Percentiles rank a stretch among this genome's conserved stretches.
phyloP scores from a whole-genome alignment of 2,113 vertebrate species.

The Caretta caretta region DNA sequence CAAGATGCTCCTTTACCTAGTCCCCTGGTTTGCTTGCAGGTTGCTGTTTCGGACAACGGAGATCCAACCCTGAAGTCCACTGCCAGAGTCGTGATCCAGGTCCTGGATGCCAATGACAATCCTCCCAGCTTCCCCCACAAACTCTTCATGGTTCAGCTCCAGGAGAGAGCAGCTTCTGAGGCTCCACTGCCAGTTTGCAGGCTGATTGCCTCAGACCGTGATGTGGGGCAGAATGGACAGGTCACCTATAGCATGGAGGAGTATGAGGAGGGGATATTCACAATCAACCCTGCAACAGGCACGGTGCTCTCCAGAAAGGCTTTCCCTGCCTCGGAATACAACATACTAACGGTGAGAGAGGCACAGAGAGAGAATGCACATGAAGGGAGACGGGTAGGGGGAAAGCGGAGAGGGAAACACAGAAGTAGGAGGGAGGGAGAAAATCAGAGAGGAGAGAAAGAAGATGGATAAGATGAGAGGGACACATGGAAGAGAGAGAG shows the following conservation, averaged over 20 bases:
- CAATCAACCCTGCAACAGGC: slow-evolving; percentile 85
- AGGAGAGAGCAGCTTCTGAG: slow-evolving; percentile 67
- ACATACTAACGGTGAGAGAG: slow-evolving; percentile 89
- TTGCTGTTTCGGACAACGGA: slow-evolving; percentile 91
- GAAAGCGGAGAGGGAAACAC: not conserved
- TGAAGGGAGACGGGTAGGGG: not conserved
- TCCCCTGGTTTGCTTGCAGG: slow-evolving; percentile 77
- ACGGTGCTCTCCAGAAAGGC: slow-evolving; percentile 83
- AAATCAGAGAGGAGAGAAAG: not conserved
- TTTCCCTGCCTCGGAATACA: slow-evolving; percentile 90
- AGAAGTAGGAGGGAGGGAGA: not conserved
- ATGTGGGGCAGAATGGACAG: slow-evolving; percentile 87
- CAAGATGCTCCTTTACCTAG: not conserved
- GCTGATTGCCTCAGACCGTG: slow-evolving; percentile 89
- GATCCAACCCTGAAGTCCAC: slow-evolving; percentile 87
- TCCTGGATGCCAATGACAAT: slow-evolving; percentile 93
- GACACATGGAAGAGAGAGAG: not conserved
- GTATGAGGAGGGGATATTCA: slow-evolving; percentile 80
- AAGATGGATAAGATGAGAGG: not conserved
- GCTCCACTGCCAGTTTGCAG: slow-evolving; percentile 81
- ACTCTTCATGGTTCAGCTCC: slow-evolving; percentile 89
- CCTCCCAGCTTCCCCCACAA: slow-evolving; percentile 91
- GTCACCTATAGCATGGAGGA: slow-evolving; percentile 90
- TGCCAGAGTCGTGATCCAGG: slow-evolving; percentile 88
- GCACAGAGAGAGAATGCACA: rapidly evolving